These are phyloP conservation scores for Lamellibrachia columna DNA, from an alignment of 2,888 invertebrate genomes.

Conservation along the genomic window DNA sequence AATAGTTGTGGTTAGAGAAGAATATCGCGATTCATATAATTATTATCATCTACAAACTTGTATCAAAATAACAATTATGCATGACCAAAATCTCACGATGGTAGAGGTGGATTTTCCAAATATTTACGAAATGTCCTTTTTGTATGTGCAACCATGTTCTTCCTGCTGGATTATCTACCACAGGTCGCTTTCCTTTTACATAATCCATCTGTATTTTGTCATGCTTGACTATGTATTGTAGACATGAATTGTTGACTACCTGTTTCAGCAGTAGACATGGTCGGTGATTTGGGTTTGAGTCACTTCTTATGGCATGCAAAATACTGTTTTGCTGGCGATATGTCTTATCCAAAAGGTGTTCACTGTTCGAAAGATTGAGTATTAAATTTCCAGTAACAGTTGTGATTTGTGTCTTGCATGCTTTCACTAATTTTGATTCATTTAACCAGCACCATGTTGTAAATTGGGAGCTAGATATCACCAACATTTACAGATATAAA, in stretches of 20 bases:
- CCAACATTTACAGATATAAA: neutral
- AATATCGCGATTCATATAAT: too few relatives aligned
- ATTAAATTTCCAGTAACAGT: neutral
- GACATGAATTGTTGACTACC: neutral
- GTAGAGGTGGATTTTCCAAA: neutral
- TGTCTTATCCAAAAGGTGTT: neutral
- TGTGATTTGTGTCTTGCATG: neutral
- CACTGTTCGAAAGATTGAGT: neutral
- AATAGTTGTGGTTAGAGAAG: neutral
- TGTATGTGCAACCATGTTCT: neutral
- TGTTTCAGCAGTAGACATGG: neutral
- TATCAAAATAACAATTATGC: neutral
- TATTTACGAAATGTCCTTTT: neutral
- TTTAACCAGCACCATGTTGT: neutral
- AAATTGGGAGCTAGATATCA: neutral
- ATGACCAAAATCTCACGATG: neutral
- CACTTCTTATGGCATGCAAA: neutral
- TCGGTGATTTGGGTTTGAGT: neutral
- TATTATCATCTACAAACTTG: too few relatives aligned
- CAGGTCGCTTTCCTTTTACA: neutral
- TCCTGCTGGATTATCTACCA: neutral
- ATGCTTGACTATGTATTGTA: neutral
- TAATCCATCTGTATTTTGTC: neutral
- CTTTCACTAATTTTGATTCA: conserved; percentile 7
- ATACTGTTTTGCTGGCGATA: neutral